Evolutionary conservation across 30 jellyfish, hydroid and myxozoan species (phyloP).

Genomic region (Hydractinia symbiolongicarpus): DNA sequence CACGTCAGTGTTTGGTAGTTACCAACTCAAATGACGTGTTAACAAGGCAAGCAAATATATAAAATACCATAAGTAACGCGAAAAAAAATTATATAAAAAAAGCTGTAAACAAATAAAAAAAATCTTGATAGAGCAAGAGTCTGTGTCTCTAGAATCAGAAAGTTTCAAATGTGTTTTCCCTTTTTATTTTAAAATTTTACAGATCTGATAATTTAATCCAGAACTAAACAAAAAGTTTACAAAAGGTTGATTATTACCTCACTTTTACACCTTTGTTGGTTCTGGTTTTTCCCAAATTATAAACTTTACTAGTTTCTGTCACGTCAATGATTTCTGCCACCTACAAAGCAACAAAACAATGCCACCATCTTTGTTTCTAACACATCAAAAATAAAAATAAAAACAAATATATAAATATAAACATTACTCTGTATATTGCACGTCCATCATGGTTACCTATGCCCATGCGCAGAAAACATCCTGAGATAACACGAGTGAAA

Average conservation of each 20-base stretch:
- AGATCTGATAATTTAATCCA: too few species aligned
- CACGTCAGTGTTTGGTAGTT: too few species aligned
- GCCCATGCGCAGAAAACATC: constrained; percentile 86
- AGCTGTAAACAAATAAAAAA: too few species aligned
- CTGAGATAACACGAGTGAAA: constrained; percentile 48
- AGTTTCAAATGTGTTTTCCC: too few species aligned
- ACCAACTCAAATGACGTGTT: too few species aligned
- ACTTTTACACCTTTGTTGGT: constrained; percentile 83
- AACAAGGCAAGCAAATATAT: too few species aligned
- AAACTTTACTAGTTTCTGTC: constrained; percentile 68
- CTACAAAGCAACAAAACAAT: constrained; percentile 17
- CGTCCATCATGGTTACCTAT: constrained; percentile 80
- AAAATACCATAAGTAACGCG: too few species aligned
- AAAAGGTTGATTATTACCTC: constrained; percentile 29
- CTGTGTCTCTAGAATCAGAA: too few species aligned
- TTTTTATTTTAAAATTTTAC: too few species aligned
- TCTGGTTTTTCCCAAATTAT: constrained; percentile 68
- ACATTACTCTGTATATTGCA: constrained; percentile 69
- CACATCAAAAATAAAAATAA: neutral
- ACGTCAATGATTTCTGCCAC: constrained; percentile 86
- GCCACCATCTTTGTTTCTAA: neutral
- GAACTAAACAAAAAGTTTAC: too few species aligned
- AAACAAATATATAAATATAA: neutral
- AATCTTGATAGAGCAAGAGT: too few species aligned
- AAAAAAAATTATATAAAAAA: too few species aligned